Percentiles rank a stretch among this genome's conserved stretches.
These are phyloP conservation scores for Tribolium freemani DNA, from an alignment of 2,888 invertebrate genomes.

Conservation along the genomic window DNA sequence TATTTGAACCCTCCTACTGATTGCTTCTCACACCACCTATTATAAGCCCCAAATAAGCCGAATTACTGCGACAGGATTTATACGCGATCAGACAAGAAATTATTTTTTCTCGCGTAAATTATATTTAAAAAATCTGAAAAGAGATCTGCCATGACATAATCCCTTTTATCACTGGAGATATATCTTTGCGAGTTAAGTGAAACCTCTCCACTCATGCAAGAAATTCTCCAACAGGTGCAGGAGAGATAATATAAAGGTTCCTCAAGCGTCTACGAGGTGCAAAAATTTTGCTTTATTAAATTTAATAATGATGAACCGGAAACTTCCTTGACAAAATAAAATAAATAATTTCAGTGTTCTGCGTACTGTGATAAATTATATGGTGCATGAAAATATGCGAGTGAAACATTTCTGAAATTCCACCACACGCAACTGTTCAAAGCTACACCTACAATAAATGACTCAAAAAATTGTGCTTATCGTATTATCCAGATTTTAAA, in stretches of 20 bases:
- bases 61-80: background rate
- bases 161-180: background rate
- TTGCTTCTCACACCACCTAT: conserved; percentile 14
- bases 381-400: conserved; percentile 3
- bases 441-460: background rate
- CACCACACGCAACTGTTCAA: conserved; percentile 2
- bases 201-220: conserved; percentile 2
- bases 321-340: background rate
- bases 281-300: background rate
- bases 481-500: background rate
- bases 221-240: background rate
- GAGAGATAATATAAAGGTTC: background rate
- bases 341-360: background rate
- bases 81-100: background rate
- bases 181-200: background rate
- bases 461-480: background rate
- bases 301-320: background rate
- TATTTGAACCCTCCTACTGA: conserved; percentile 22
- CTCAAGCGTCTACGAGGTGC: background rate
- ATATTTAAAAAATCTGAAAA: background rate
- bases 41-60: conserved; percentile 21
- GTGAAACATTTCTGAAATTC: conserved; percentile 16
- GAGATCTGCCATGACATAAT: background rate
- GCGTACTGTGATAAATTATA: conserved; percentile 4
- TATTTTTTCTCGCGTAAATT: background rate